These are phyloP conservation scores for Willowsia nigromaculata DNA, from an alignment of 2,888 invertebrate genomes.

Conservation along the genomic window DNA sequence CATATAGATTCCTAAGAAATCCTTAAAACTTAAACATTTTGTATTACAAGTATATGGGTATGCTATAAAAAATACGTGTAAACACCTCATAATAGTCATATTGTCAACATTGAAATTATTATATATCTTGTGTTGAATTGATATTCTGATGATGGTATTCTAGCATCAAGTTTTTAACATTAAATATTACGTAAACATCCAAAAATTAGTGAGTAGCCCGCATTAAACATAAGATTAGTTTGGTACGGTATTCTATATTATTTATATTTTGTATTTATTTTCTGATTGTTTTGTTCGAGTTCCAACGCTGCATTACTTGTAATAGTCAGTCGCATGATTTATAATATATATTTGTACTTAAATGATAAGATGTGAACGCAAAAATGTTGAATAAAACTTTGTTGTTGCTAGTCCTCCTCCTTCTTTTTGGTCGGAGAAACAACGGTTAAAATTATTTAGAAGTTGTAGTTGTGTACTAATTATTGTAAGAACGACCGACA, in stretches of 20 bases:
- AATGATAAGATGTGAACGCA: neutral
- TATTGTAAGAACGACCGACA: neutral
- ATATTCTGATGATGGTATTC: too few species aligned
- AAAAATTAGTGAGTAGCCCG: neutral
- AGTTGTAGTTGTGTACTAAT: neutral
- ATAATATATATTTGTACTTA: neutral
- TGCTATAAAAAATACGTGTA: neutral
- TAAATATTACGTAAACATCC: neutral
- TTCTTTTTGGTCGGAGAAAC: neutral
- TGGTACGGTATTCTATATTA: neutral
- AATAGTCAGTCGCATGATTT: neutral
- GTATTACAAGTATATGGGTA: neutral
- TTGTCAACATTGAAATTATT: neutral
- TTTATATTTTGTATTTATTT: neutral
- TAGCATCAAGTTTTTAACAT: too few species aligned
- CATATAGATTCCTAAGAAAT: neutral
- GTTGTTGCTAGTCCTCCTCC: slow-evolving; percentile 51
- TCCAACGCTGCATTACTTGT: neutral
- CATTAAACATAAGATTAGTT: neutral
- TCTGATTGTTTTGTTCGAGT: neutral
- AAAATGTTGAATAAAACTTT: neutral
- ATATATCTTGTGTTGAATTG: too few species aligned
- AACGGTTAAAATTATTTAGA: slow-evolving; percentile 27
- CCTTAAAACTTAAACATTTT: neutral
- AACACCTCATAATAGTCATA: neutral